phyloP scores from a whole-genome alignment of 2,888 invertebrate species.

The Cataglyphis livida region DNA sequence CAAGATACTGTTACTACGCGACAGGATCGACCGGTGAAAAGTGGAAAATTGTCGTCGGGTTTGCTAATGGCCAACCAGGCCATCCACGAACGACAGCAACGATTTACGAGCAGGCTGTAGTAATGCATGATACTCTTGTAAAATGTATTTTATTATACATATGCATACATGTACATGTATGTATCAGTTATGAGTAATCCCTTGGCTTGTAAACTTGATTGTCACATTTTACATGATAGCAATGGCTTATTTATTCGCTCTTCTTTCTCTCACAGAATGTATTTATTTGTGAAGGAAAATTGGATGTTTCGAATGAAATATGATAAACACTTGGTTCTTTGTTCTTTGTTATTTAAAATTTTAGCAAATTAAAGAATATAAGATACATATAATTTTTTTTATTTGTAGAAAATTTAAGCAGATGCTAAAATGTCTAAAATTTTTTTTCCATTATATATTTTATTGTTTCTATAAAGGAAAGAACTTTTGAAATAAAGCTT shows the following conservation, averaged over 20 bases:
- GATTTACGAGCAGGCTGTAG: conserved; percentile 4
- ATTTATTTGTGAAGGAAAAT: neutral
- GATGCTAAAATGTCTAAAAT: neutral
- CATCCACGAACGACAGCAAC: neutral
- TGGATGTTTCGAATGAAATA: no score
- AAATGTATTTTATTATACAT: conserved; percentile 3
- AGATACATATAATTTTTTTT: no score
- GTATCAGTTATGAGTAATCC: neutral
- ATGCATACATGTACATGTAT: neutral
- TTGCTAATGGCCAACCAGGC: neutral
- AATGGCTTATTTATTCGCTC: neutral
- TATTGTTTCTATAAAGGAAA: neutral
- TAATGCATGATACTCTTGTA: neutral
- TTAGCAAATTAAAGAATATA: no score
- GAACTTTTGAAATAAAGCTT: neutral
- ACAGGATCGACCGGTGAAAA: neutral
- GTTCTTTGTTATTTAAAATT: no score
- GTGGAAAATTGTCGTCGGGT: neutral
- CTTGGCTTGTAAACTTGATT: neutral
- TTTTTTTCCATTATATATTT: neutral
- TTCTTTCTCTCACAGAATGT: neutral
- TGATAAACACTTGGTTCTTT: no score
- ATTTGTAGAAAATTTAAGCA: neutral
- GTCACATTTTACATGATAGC: conserved; percentile 5
- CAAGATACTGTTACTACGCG: conserved; percentile 18